These are phyloP conservation scores for Schmidtea mediterranea DNA, from an alignment of 1,140 invertebrate genomes.

Conservation along the genomic window DNA sequence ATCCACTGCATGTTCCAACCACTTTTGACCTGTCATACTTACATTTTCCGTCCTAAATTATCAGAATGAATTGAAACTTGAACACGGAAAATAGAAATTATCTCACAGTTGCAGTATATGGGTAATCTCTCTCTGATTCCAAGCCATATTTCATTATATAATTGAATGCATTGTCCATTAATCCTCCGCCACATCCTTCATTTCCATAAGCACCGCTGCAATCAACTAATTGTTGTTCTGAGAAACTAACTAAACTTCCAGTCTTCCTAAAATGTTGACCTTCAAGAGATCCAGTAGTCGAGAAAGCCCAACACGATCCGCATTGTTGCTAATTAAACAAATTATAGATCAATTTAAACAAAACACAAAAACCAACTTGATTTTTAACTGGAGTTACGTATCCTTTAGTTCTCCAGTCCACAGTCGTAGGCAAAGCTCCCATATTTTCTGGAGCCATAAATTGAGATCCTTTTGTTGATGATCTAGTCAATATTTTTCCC, in stretches of 20 bases:
- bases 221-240: constrained; percentile 19
- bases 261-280: constrained; percentile 14
- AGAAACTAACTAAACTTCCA: constrained; percentile 12
- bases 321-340: constrained; percentile 34
- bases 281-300: constrained; percentile 14
- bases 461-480: neutral
- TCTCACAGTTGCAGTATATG: neutral
- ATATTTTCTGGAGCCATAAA: neutral
- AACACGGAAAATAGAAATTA: neutral
- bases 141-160: constrained; percentile 13
- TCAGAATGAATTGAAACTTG: neutral
- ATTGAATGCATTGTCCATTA: constrained; percentile 21
- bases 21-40: constrained; percentile 8
- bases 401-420: constrained; percentile 17
- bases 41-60: neutral
- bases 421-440: constrained; percentile 8
- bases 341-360: neutral
- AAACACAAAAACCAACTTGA: constrained; percentile 10
- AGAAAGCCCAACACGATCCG: constrained; percentile 75
- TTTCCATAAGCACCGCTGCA: constrained; percentile 14
- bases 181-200: constrained; percentile 18
- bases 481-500: no score
- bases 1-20: constrained; percentile 33
- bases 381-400: constrained; percentile 16
- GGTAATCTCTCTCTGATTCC: constrained; percentile 1